Evolutionary conservation across 2,888 invertebrate species (phyloP).

Genomic region (Tanytarsus gracilentus): DNA sequence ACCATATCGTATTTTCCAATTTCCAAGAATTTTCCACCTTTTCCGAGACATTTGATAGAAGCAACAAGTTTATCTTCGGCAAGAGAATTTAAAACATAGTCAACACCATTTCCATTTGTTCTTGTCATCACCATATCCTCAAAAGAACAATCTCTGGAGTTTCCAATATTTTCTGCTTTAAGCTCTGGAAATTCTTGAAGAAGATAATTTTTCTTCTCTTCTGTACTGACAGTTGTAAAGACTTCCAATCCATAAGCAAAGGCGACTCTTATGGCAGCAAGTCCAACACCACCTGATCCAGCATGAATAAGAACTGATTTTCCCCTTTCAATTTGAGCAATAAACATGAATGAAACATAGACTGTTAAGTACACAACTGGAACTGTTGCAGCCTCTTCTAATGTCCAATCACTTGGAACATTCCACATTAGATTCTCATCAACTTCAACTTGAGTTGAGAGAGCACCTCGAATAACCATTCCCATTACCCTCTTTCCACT

Average conservation of each 20-base stretch:
- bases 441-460: slow-evolving; percentile 52
- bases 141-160: slow-evolving; percentile 78
- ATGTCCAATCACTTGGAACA: slow-evolving; percentile 61
- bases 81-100: slow-evolving; percentile 83
- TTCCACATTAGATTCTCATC: slow-evolving; percentile 47
- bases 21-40: slow-evolving; percentile 64
- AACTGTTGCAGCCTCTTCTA: slow-evolving; percentile 66
- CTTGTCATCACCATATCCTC: slow-evolving; percentile 71
- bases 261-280: slow-evolving; percentile 65
- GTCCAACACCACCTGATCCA: slow-evolving; percentile 63
- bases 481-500: slow-evolving; percentile 59
- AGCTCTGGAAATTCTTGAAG: slow-evolving; percentile 47
- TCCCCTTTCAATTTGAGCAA: slow-evolving; percentile 38
- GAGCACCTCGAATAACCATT: slow-evolving; percentile 45
- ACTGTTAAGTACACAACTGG: slow-evolving; percentile 68
- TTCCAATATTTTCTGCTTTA: slow-evolving; percentile 64
- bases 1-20: slow-evolving; percentile 79
- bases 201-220: slow-evolving; percentile 55
- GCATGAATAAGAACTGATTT: slow-evolving; percentile 48
- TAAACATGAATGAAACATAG: slow-evolving; percentile 46
- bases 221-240: slow-evolving; percentile 61
- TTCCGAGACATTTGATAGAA: slow-evolving; percentile 52
- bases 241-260: slow-evolving; percentile 55
- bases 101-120: slow-evolving; percentile 81
- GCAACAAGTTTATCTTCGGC: slow-evolving; percentile 83